Conservation (phyloP, 2,888 invertebrate species). For the Drosophila neotestacea region DNA sequence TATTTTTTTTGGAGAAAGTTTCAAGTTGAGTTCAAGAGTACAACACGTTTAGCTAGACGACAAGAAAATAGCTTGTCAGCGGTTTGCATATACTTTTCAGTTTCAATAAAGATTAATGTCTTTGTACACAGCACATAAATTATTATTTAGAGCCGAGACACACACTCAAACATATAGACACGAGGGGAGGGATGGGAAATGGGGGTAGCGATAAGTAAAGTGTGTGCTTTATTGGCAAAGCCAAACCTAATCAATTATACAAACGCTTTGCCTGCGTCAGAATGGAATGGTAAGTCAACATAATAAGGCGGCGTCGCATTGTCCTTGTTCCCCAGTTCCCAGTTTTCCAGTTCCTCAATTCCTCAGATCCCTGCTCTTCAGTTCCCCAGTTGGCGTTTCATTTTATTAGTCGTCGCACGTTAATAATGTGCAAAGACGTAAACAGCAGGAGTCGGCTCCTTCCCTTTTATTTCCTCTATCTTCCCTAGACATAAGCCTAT, state of each 20-base stretch:
- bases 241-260: slow-evolving; percentile 79
- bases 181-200: not conserved
- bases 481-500: slow-evolving; percentile 6
- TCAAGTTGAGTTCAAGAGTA: slow-evolving; percentile 14
- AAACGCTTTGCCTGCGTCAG: slow-evolving; percentile 44
- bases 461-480: not conserved
- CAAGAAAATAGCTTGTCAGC: slow-evolving; percentile 61
- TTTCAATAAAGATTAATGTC: slow-evolving; percentile 81
- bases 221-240: slow-evolving; percentile 57
- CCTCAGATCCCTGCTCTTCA: not conserved
- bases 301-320: slow-evolving; percentile 66
- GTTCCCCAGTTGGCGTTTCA: slow-evolving; percentile 48
- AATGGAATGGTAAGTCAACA: slow-evolving; percentile 72
- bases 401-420: slow-evolving; percentile 55
- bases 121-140: slow-evolving; percentile 77
- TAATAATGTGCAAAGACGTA: slow-evolving; percentile 41
- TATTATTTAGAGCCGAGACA: slow-evolving; percentile 59
- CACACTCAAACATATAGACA: slow-evolving; percentile 5
- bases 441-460: slow-evolving; percentile 4
- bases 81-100: slow-evolving; percentile 70
- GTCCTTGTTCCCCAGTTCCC: slow-evolving; percentile 41
- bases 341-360: slow-evolving; percentile 1
- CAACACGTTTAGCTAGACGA: slow-evolving; percentile 31
- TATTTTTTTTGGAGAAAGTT: slow-evolving; percentile 19
- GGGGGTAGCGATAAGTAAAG: slow-evolving; percentile 32